Evolutionary conservation across 2,888 invertebrate species (phyloP).

Genomic region (Caenorhabditis parvicauda): DNA sequence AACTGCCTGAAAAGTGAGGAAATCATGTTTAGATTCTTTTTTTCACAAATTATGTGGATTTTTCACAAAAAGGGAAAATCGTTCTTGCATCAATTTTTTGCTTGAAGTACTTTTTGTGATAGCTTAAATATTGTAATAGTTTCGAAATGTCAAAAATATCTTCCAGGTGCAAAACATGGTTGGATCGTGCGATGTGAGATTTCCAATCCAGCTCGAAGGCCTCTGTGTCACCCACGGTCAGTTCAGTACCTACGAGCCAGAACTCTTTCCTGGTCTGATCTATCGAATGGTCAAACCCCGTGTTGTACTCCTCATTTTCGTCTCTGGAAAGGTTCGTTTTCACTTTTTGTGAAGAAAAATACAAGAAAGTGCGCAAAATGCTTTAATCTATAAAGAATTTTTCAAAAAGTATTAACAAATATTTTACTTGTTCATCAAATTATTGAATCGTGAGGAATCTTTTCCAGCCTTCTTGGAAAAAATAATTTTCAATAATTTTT

Average conservation of each 20-base stretch:
- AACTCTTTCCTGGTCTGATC: constrained; percentile 95
- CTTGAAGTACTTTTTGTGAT: neutral
- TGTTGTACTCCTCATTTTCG: constrained; percentile 92
- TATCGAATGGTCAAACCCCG: constrained; percentile 87
- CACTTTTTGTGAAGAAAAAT: neutral
- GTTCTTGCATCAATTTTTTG: neutral
- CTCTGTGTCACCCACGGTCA: constrained; percentile 80
- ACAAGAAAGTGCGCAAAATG: neutral
- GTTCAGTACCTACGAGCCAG: constrained; percentile 87
- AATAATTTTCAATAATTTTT: no score
- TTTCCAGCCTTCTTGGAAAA: no score
- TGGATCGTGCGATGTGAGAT: constrained; percentile 82
- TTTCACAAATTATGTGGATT: neutral
- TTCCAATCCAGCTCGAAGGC: constrained; percentile 79
- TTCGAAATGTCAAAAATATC: neutral
- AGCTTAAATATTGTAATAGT: neutral
- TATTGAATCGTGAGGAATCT: no score
- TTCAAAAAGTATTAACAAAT: no score
- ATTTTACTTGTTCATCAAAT: neutral
- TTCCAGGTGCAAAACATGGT: constrained; percentile 78
- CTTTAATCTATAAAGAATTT: neutral
- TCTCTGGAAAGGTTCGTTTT: constrained; percentile 85
- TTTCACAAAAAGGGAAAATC: neutral
- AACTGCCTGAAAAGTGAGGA: neutral
- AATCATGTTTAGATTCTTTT: no score